These are phyloP conservation scores for Daubentonia madagascariensis DNA, from an alignment of 2,113 vertebrate species.

Conservation along the genomic window DNA sequence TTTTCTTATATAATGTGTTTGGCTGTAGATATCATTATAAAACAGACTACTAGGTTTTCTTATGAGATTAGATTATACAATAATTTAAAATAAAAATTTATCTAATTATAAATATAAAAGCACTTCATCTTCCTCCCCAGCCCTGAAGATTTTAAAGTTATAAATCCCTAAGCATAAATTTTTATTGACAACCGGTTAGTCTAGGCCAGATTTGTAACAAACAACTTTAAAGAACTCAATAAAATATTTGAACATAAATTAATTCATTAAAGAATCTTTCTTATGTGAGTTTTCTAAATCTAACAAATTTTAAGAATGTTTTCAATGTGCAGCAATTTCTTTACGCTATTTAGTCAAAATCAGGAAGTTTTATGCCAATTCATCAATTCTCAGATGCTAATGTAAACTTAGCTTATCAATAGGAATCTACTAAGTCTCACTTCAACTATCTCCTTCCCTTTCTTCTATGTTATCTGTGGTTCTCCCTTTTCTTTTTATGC, in stretches of 20 bases:
- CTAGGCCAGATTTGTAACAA: conserved; percentile 63
- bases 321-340: background rate
- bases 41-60: background rate
- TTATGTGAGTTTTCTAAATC: background rate
- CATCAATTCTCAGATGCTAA: background rate
- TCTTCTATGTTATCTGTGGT: background rate
- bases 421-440: background rate
- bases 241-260: background rate
- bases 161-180: conserved; percentile 71
- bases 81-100: background rate
- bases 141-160: conserved; percentile 71
- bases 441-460: background rate
- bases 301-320: background rate
- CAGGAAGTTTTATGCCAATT: background rate
- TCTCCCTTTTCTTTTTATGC: background rate
- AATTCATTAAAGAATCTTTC: background rate
- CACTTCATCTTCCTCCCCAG: conserved; percentile 68
- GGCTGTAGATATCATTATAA: background rate
- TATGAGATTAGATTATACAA: background rate
- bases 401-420: background rate
- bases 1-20: background rate
- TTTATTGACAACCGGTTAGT: conserved; percentile 71
- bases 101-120: background rate
- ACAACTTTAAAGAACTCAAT: background rate
- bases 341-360: background rate